Base-by-base conservation (phyloP, 2,888 invertebrate species). In the Drosophila phalerata region DNA sequence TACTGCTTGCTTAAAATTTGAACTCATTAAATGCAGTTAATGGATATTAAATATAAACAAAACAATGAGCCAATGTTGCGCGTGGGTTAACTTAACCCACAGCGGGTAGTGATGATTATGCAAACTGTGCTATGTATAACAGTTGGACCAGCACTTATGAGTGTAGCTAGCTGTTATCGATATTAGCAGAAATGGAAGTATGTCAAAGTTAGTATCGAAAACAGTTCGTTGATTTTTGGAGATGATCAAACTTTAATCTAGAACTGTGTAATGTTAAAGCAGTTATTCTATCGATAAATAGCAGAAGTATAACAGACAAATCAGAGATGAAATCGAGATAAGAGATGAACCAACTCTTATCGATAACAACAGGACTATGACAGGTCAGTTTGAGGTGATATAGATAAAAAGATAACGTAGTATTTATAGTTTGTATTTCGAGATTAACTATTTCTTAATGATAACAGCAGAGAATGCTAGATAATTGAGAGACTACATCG, bases 21-120 rank as follows among this genome's bases (percentile, higher is more conserved):
- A 73, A 78, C 80, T 78, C 83, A 82, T 82, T 85, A 82, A 74
- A 73, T 80, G 78, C 83, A 77, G 70, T 85, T 85, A 85, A 82
- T 82, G 83, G 85, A 73, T 80, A 82, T 82, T 78, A 85, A 82
- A 80, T 69, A 80, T 68, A 74, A 79, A 74, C 68, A 74, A 74
- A 70, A 62, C 77, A 79, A 77, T 67, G 52, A 53, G 62, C 37
- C 60, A 71, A 67, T 71, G 69, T 68, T 76, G 57, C 76, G 71
- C 71, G 70, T 70, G 75, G 71, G n/a, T 45, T 55, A 58, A 42
- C 55, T 40, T 25, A n/a, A 56, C 22, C 10, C 38, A 38, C 25
- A 49, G 25, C 17, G 37, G 10, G 15, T 15, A 22, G 13, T 1
- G 22, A 57, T 1, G 22, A 57, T 62, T 71, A 66, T 71, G 45